Evolutionary conservation across 2,888 invertebrate genomes (phyloP).

Genomic region (Nomada flava): DNA sequence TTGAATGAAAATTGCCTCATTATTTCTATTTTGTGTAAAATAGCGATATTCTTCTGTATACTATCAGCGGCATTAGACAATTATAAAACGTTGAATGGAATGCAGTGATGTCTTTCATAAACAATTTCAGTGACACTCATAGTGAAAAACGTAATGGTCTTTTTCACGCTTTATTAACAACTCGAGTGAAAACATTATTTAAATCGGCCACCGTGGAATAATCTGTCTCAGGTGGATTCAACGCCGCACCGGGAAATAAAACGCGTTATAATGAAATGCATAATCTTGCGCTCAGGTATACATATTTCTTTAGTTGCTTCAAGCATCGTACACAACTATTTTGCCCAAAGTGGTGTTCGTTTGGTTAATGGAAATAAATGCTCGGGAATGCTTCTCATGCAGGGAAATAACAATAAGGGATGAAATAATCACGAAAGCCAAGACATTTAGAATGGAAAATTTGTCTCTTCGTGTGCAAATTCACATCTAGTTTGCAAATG

Average conservation of each 20-base stretch:
- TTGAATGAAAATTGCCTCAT: conserved; percentile 7
- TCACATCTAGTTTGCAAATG: too few species aligned
- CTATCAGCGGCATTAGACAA: too few species aligned
- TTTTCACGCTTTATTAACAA: background rate
- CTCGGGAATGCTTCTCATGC: too few species aligned
- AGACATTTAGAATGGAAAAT: conserved; percentile 2
- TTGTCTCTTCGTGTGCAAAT: background rate
- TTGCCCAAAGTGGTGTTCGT: background rate
- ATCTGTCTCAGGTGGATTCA: too few species aligned
- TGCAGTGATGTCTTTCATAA: background rate
- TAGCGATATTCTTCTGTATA: background rate
- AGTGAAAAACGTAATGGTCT: background rate
- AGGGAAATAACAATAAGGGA: background rate
- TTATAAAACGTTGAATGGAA: background rate
- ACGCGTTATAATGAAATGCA: conserved; percentile 7
- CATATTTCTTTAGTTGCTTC: background rate
- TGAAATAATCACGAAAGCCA: background rate
- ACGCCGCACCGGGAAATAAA: background rate
- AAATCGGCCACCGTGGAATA: background rate
- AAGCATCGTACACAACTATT: background rate
- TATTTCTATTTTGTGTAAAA: background rate
- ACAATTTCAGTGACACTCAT: background rate
- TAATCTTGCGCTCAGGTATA: background rate
- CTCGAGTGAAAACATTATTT: background rate
- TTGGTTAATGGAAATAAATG: background rate